A percentile compares a stretch with the other conserved stretches of the same genome.
Evolutionary conservation across 2,797 vertebrate genomes (phyloP).

Genomic region (Taeniopygia guttata): DNA sequence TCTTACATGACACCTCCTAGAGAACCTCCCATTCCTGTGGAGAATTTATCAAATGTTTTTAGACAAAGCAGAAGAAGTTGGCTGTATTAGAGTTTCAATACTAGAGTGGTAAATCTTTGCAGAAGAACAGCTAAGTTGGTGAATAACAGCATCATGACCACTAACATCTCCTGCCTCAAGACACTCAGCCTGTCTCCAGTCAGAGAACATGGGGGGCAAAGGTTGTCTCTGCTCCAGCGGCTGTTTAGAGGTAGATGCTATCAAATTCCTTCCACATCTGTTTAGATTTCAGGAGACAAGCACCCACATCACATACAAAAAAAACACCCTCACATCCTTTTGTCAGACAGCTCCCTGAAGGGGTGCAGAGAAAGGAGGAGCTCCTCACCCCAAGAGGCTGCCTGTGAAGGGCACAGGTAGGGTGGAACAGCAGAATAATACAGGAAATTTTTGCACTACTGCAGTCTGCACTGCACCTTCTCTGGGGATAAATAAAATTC

Average conservation of each 20-base stretch:
- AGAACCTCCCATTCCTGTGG: not conserved
- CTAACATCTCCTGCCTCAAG: not conserved
- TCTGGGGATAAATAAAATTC: slow-evolving; percentile 51
- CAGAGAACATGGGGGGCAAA: not conserved
- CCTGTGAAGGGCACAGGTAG: not conserved
- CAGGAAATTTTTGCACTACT: not conserved
- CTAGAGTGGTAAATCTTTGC: not conserved
- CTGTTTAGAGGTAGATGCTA: not conserved
- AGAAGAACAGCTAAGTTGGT: not conserved
- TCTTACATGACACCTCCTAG: not conserved
- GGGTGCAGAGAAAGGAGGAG: not conserved
- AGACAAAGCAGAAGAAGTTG: not conserved
- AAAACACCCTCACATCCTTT: not conserved
- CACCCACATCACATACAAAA: not conserved
- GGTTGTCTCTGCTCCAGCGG: not conserved
- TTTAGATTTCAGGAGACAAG: slow-evolving; percentile 11
- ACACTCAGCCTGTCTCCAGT: not conserved
- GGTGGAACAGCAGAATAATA: not conserved
- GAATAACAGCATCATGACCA: not conserved
- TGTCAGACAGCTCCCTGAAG: not conserved
- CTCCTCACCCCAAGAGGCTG: not conserved
- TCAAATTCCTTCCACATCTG: not conserved
- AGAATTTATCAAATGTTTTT: not conserved
- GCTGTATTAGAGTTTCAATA: not conserved
- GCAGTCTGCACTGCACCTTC: slow-evolving; percentile 40